Base-by-base conservation (phyloP, 2,113 vertebrate genomes). In the Nymphicus hollandicus region DNA sequence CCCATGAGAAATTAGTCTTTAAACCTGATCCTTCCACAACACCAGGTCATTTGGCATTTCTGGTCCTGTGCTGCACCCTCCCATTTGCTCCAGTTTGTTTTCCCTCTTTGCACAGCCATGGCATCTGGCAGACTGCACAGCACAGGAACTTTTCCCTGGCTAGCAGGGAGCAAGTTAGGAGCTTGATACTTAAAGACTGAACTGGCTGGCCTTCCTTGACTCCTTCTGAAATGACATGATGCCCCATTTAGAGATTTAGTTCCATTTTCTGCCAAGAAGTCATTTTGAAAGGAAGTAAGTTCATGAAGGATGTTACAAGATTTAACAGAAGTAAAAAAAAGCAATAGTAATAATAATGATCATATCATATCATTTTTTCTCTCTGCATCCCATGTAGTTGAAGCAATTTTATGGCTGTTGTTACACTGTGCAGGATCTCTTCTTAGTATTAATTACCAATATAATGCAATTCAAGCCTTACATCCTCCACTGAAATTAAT, bases 261-360 rank as follows among this genome's bases (percentile, higher is more conserved):
- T 93, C 80, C 44, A 29, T 88, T 95, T 96, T 96, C 73, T 86
- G 84, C 64, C 89, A 87, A 91, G 77, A 93, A 95, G 72, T 76
- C 6, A 61, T 94, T 94, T 72, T 94, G 96, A 94, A 94, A 96
- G 83, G 63, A 97, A 96, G 53, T 81, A 79, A 87, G 44, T 95
- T 96, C 61, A 63, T 88, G 81, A 95, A 92, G 39, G 71, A 91
- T 89, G 86, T 74, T 91, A 82, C 41, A 92, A 93, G 95, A 78
- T 95, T 95, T 77, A 93, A 81, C 60, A 93, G 82, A 95, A 94
- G 56, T 39, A 68, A 81, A 77, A 9, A 10, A 72, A 31, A 11
- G 11, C 13, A 23, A 83, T 39, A 23, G 37, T 52, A 87, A 91
- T 92, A 93, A 43, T 76, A 87, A 84, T 78, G 55, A 79, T 85